Evolutionary conservation across 2,888 invertebrate species (phyloP).

Genomic region (Drosophila prostipennis): DNA sequence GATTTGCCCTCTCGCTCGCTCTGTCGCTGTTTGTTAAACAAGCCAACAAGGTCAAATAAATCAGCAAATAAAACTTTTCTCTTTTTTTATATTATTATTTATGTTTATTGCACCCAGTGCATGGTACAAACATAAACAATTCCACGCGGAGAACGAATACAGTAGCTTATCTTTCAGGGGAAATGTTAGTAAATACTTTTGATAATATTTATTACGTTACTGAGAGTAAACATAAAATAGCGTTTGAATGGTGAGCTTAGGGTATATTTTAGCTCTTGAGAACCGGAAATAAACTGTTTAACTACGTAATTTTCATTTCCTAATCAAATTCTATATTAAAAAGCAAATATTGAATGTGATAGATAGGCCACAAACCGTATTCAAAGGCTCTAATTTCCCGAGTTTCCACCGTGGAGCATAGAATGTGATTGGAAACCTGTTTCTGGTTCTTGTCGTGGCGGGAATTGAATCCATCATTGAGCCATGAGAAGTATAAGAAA

Average conservation of each 20-base stretch:
- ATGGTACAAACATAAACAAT: conserved; percentile 16
- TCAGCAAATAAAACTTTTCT: conserved; percentile 51
- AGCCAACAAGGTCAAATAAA: conserved; percentile 71
- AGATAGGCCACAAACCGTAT: not conserved
- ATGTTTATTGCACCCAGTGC: conserved; percentile 32
- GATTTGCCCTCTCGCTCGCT: not conserved
- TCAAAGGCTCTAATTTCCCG: conserved; percentile 8
- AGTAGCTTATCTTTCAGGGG: not conserved
- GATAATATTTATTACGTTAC: not conserved
- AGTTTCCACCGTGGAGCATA: not conserved
- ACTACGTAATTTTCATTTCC: not conserved
- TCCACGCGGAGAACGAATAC: not conserved
- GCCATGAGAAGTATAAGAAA: conserved; percentile 27
- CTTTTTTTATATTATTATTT: conserved; percentile 40
- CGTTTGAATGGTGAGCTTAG: too few relatives aligned
- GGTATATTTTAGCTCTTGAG: too few relatives aligned
- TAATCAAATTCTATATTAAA: not conserved
- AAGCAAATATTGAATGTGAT: not conserved
- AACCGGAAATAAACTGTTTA: not conserved
- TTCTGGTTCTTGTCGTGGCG: conserved; percentile 19
- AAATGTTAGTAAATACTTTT: not conserved
- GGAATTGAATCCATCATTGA: conserved; percentile 65
- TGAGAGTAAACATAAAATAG: too few relatives aligned
- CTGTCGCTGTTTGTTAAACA: conserved; percentile 49
- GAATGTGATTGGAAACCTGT: conserved; percentile 27